These are phyloP conservation scores for Enteromius paludinosus DNA, from an alignment of 2,797 vertebrate genomes.

Conservation along the genomic window DNA sequence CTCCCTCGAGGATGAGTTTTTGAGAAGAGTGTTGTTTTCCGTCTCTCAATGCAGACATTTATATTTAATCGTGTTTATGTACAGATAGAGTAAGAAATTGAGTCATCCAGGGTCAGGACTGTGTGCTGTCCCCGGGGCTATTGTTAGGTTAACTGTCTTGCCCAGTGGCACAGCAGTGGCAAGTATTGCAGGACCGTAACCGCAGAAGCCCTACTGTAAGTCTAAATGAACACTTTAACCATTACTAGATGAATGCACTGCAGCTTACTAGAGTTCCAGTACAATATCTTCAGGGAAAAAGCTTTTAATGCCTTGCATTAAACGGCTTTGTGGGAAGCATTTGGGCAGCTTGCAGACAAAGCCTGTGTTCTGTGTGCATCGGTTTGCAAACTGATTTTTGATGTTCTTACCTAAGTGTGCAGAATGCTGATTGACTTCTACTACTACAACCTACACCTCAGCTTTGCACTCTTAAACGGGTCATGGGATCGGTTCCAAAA, in stretches of 20 bases:
- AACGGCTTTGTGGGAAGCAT: not conserved
- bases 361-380: not conserved
- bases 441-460: not conserved
- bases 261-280: not conserved
- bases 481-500: not conserved
- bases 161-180: not conserved
- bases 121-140: not conserved
- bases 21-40: conserved; percentile 9
- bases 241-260: not conserved
- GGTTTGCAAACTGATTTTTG: not conserved
- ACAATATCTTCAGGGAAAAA: not conserved
- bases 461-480: not conserved
- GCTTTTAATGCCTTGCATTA: not conserved
- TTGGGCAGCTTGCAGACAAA: not conserved
- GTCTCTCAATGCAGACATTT: not conserved
- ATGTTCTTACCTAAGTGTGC: not conserved
- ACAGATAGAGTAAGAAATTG: conserved; percentile 26
- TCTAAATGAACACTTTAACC: not conserved
- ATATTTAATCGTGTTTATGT: not conserved
- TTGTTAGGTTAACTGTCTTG: conserved; percentile 19
- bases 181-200: conserved; percentile 10
- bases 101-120: conserved; percentile 9
- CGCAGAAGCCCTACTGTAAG: not conserved
- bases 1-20: not conserved
- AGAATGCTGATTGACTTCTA: conserved; percentile 3